These are phyloP conservation scores for Eurois occulta DNA, from an alignment of 2,888 invertebrate species.

Conservation along the genomic window DNA sequence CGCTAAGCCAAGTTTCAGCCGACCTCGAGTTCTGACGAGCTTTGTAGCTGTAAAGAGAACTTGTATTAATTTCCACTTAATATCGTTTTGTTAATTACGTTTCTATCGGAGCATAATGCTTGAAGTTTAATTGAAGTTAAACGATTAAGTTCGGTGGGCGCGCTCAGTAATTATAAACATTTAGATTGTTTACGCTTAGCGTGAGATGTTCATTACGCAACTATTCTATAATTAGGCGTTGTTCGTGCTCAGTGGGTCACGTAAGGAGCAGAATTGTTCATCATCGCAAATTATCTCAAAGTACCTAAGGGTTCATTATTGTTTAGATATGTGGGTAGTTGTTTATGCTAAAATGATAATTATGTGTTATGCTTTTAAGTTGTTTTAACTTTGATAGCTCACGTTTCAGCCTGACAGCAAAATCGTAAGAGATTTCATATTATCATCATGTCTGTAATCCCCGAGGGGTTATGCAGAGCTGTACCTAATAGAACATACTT, in stretches of 20 bases:
- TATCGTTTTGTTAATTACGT: slow-evolving; percentile 74
- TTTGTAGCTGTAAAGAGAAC: slow-evolving; percentile 75
- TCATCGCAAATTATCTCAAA: slow-evolving; percentile 26
- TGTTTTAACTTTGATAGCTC: background rate
- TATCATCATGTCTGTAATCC: background rate
- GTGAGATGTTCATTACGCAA: slow-evolving; percentile 50
- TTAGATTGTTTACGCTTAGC: slow-evolving; percentile 53
- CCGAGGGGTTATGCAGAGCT: background rate
- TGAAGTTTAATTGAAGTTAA: slow-evolving; percentile 70
- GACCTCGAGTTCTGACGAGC: slow-evolving; percentile 78
- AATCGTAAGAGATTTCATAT: background rate
- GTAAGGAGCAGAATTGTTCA: slow-evolving; percentile 32
- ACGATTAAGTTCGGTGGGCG: slow-evolving; percentile 57
- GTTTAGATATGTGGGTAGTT: slow-evolving; percentile 10
- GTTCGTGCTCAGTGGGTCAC: slow-evolving; percentile 51
- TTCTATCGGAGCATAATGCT: slow-evolving; percentile 68
- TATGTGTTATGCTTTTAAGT: background rate
- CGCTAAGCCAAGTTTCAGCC: slow-evolving; percentile 80
- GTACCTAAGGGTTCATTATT: slow-evolving; percentile 14
- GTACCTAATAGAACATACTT: background rate
- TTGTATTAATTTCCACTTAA: slow-evolving; percentile 77
- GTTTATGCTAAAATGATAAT: slow-evolving; percentile 10
- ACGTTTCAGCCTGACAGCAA: background rate
- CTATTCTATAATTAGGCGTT: slow-evolving; percentile 52
- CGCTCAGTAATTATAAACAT: slow-evolving; percentile 61